Conservation (phyloP, 1,140 invertebrate genomes). For the Rhynchophorus ferrugineus region DNA sequence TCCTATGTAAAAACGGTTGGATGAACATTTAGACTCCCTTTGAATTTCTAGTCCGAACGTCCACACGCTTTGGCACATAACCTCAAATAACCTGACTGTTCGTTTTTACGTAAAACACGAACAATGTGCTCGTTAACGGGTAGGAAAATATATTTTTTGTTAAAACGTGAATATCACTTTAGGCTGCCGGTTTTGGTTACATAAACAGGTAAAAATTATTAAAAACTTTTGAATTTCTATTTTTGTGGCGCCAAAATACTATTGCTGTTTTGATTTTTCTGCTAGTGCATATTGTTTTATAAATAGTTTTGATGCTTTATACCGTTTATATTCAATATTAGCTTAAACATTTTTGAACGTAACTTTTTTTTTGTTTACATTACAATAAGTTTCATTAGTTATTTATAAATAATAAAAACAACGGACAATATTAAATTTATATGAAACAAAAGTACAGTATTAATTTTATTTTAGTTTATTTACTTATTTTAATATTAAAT, state of each 20-base stretch:
- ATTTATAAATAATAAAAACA: no score
- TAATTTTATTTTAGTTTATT: no score
- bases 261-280: not conserved
- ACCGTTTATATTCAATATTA: no score
- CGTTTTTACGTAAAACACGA: not conserved
- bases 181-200: not conserved
- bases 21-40: conserved; percentile 27
- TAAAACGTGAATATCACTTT: conserved; percentile 3
- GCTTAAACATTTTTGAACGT: no score
- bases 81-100: conserved; percentile 22
- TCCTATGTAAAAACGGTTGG: conserved; percentile 81
- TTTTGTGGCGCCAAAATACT: conserved; percentile 1
- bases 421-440: no score
- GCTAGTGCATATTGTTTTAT: no score
- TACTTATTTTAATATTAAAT: no score
- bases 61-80: conserved; percentile 27
- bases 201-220: conserved; percentile 5
- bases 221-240: conserved; percentile 4
- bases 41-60: conserved; percentile 27
- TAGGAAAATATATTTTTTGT: conserved; percentile 2
- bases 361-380: no score
- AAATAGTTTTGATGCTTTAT: no score
- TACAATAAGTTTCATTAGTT: no score
- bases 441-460: no score
- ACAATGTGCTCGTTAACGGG: not conserved